Conservation (phyloP, 2,113 vertebrate genomes). For the Amia ocellicauda region DNA sequence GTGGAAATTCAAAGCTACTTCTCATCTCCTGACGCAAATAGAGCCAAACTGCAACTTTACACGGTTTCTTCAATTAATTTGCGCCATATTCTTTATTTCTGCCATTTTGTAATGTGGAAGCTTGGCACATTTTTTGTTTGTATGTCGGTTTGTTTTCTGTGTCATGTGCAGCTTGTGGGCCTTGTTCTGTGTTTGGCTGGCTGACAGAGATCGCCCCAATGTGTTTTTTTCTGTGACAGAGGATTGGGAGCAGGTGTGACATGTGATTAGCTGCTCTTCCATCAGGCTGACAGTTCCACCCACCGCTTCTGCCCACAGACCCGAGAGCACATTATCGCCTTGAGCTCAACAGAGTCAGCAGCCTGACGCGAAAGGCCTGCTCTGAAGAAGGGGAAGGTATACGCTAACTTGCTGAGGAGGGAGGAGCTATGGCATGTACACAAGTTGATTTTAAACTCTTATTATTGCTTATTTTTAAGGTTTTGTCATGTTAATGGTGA, state of each 20-base stretch:
- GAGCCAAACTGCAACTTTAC: background rate
- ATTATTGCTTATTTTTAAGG: too few relatives aligned
- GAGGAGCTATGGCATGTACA: too few relatives aligned
- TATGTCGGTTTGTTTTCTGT: background rate
- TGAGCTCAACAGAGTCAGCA: too few relatives aligned
- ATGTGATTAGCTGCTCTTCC: background rate
- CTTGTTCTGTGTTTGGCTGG: background rate
- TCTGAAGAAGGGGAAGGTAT: too few relatives aligned
- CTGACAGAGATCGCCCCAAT: background rate
- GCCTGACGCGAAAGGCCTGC: too few relatives aligned
- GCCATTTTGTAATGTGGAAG: background rate
- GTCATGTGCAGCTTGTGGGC: background rate
- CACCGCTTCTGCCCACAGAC: too few relatives aligned
- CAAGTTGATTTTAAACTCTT: too few relatives aligned
- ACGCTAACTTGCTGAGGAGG: too few relatives aligned
- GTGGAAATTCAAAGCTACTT: background rate
- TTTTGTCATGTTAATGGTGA: background rate
- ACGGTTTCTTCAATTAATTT: background rate
- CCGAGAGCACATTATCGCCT: background rate
- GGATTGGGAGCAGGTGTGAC: background rate
- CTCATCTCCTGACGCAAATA: background rate
- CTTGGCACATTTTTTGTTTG: background rate
- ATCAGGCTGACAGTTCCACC: too few relatives aligned
- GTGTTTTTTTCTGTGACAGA: too few relatives aligned
- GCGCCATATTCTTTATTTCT: background rate